Evolutionary conservation across 2,797 vertebrate genomes (phyloP).

Genomic region (Halcyon smyrnensis): DNA sequence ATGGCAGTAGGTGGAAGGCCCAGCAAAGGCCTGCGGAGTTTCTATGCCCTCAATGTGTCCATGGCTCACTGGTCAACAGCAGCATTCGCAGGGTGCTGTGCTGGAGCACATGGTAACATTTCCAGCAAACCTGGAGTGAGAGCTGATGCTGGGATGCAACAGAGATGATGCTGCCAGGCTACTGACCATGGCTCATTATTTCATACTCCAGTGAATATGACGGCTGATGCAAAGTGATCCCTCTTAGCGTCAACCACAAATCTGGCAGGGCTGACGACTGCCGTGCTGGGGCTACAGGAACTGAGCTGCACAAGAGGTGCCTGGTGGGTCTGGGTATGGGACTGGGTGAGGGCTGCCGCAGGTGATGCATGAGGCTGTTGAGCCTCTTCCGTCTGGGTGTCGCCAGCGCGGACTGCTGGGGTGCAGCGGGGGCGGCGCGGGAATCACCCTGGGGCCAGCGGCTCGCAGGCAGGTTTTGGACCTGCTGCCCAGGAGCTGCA

Average conservation of each 20-base stretch:
- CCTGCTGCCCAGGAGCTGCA: background rate
- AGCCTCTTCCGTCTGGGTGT: background rate
- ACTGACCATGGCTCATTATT: background rate
- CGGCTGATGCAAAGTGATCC: background rate
- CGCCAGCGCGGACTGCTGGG: background rate
- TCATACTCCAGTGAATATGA: accelerated
- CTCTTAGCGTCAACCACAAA: background rate
- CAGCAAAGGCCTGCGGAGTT: background rate
- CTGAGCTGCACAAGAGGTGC: background rate
- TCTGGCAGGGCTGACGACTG: background rate
- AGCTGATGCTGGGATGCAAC: background rate
- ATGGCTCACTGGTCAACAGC: background rate
- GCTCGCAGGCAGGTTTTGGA: background rate
- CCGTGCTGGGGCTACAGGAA: background rate
- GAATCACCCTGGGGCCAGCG: too few species aligned
- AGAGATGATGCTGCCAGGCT: background rate
- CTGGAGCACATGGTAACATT: accelerated
- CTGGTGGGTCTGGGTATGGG: background rate
- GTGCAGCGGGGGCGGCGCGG: background rate
- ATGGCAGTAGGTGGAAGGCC: background rate
- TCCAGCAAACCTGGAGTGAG: background rate
- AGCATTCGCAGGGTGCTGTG: background rate
- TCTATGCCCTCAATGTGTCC: background rate
- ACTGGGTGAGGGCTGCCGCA: background rate
- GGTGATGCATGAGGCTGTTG: background rate